Percentiles rank a stretch among this genome's conserved stretches.
These are phyloP conservation scores for Excalfactoria chinensis DNA, from an alignment of 2,113 vertebrate species.

Conservation along the genomic window DNA sequence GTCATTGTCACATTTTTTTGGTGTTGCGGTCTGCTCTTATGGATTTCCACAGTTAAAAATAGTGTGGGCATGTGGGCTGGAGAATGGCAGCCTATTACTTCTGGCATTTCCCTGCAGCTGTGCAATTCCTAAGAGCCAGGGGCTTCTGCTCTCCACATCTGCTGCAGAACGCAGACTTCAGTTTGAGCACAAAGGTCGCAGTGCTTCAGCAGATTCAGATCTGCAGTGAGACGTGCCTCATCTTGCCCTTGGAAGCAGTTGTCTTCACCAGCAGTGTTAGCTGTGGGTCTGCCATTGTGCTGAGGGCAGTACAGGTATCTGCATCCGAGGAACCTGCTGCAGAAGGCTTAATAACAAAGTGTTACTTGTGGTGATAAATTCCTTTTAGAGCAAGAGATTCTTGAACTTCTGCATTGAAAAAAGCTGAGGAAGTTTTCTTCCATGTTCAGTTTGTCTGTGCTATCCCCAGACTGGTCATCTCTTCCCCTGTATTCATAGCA, in stretches of 20 bases:
- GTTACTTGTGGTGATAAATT: background rate
- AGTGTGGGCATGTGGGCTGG: background rate
- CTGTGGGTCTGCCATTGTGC: background rate
- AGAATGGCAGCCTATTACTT: background rate
- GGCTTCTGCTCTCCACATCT: background rate
- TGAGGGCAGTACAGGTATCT: background rate
- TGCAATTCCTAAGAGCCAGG: background rate
- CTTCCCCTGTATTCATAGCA: background rate
- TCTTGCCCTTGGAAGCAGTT: background rate
- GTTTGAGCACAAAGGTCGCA: background rate
- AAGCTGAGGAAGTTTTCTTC: background rate
- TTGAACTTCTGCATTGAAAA: background rate
- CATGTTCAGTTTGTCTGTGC: background rate
- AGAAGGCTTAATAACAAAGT: background rate
- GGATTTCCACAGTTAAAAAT: background rate
- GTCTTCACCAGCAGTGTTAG: accelerated
- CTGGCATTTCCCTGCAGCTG: background rate
- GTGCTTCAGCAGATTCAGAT: accelerated
- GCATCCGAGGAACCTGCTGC: background rate
- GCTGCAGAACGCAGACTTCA: background rate
- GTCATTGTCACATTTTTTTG: background rate
- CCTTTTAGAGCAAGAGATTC: background rate
- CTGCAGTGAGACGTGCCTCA: background rate
- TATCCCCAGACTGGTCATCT: background rate
- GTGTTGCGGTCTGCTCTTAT: background rate